Conservation (phyloP, 2,888 invertebrate genomes). For the Ametastegia equiseti region DNA sequence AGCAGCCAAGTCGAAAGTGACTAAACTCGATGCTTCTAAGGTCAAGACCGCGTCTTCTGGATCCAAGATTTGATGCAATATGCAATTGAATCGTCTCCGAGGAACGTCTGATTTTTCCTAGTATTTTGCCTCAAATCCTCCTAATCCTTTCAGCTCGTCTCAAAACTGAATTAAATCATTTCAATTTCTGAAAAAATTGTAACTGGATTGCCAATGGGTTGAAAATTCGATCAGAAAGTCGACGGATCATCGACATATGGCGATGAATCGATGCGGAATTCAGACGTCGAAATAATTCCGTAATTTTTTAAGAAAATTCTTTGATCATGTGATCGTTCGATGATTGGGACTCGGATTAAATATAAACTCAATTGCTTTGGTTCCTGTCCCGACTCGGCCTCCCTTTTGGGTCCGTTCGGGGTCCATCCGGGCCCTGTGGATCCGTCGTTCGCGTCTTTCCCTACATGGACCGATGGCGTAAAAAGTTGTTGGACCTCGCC, state of each 20-base stretch:
- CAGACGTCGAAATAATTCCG: too few relatives aligned
- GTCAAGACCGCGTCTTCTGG: neutral
- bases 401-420: slow-evolving; percentile 25
- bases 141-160: neutral
- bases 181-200: too few relatives aligned
- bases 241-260: too few relatives aligned
- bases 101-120: neutral
- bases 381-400: neutral
- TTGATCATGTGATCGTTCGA: neutral
- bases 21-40: slow-evolving; percentile 22
- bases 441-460: slow-evolving; percentile 54
- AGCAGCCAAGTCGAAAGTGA: slow-evolving; percentile 25
- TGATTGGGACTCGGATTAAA: slow-evolving; percentile 14
- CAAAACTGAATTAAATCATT: neutral
- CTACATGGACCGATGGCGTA: slow-evolving; percentile 65
- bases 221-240: too few relatives aligned
- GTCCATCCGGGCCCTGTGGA: neutral
- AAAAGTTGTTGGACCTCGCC: slow-evolving; percentile 64
- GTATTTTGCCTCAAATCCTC: too few relatives aligned
- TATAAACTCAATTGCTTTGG: neutral
- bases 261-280: too few relatives aligned
- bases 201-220: too few relatives aligned
- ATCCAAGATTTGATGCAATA: neutral
- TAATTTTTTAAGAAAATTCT: neutral
- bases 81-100: neutral